Conservation (phyloP, 2,797 vertebrate species). For the Borostomias antarcticus region DNA sequence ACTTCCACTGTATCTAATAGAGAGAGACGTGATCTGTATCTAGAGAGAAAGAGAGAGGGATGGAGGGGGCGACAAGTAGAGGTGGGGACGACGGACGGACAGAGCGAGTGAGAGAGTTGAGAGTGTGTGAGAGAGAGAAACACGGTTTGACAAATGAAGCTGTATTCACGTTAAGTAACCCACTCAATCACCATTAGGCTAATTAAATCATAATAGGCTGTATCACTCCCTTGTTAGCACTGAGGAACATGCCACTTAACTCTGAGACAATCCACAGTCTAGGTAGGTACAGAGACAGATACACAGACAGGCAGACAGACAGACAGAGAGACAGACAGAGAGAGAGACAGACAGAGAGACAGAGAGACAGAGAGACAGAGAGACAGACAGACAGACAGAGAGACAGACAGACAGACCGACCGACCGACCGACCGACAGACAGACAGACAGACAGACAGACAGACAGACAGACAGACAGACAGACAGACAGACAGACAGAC, state of each 20-base stretch:
- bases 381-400: conserved; percentile 7
- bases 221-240: not conserved
- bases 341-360: conserved; percentile 48
- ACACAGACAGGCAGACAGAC: not conserved
- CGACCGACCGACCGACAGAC: too few relatives aligned
- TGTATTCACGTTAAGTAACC: conserved; percentile 1
- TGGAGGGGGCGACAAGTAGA: not conserved
- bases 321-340: not conserved
- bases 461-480: conserved; percentile 28
- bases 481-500: conserved; percentile 27
- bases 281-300: not conserved
- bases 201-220: conserved; percentile 3
- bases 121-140: conserved; percentile 15
- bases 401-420: conserved; percentile 10
- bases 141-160: not conserved
- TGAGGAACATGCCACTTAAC: not conserved
- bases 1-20: not conserved
- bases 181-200: not conserved
- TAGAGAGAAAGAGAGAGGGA: not conserved
- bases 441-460: conserved; percentile 14
- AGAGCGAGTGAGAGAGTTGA: conserved; percentile 8
- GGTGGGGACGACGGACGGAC: not conserved
- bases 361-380: conserved; percentile 19
- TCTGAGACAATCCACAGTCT: not conserved
- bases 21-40: not conserved